Base-by-base conservation (phyloP, 2,797 vertebrate genomes). In the Pseudotriccus pelzelni region DNA sequence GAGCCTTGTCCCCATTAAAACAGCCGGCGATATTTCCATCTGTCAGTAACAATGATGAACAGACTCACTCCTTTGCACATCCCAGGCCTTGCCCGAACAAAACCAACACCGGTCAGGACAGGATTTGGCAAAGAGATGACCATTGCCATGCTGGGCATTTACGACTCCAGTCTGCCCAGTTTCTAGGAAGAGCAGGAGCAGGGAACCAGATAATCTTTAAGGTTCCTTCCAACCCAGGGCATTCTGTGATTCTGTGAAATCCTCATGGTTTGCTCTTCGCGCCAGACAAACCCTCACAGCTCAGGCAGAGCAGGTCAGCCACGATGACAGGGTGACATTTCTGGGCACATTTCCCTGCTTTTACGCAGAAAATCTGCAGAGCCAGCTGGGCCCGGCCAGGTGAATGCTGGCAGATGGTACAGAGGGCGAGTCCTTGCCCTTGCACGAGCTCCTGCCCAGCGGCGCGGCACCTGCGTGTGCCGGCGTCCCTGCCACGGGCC, bases 1-100 rank as follows among this genome's bases (percentile, higher is more conserved):
- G 94, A 92, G 87, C 68, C 89, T 60, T 39, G 28, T 49, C 84
- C 81, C 84, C 89, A 87, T 92, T 94, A 96, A 94, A 88, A 89
- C 77, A 93, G 93, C 68, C 28, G 34, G 81, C 10, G 1, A 39
- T 90, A 63, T 87, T 95, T 90, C 95, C 92, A 62, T 53, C 92
- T 88, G 88, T 81, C 95, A 76, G 83, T 25, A 60, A 39, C 0
- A 53, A 2, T 72, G 92, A 93, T 28, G 80, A 92, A 73, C 73
- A 28, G 69, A 81, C 3, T 73, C 27, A 66, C 83, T 95, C 93
- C 80, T 94, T 34, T 24, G 62, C 73, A 15, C 18, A 46, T 17
- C 62, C 72, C 63, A 53, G 67, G 30, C 91, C 46, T 72, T 3
- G 50, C 78, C 79, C 93, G 49, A 14, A 72, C 46, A 53, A 77